Percentiles rank a stretch among this genome's conserved stretches.
Evolutionary conservation across 2,888 invertebrate genomes (phyloP).

Genomic region (Zaprionus bogoriensis): DNA sequence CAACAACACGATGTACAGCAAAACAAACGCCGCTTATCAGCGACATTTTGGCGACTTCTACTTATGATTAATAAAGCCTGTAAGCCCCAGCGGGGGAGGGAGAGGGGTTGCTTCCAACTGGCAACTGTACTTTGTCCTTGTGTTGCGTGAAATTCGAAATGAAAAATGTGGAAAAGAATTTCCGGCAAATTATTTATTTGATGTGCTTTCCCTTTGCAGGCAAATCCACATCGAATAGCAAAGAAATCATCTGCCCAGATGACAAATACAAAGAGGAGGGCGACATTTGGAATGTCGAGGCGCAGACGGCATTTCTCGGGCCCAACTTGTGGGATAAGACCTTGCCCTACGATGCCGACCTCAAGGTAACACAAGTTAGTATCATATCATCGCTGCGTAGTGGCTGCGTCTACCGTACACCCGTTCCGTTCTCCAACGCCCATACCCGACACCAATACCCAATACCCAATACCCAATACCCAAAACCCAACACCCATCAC

Average conservation of each 20-base stretch:
- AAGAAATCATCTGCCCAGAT: constrained; percentile 83
- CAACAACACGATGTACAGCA: constrained; percentile 23
- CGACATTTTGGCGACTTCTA: constrained; percentile 8
- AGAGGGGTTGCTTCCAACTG: not conserved
- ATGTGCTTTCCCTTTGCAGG: constrained; percentile 83
- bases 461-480: not conserved
- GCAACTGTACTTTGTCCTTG: constrained; percentile 13
- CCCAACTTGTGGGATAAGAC: constrained; percentile 98
- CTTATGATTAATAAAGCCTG: constrained; percentile 28
- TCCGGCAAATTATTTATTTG: constrained; percentile 3
- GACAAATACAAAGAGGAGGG: constrained; percentile 91
- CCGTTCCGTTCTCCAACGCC: too few species aligned
- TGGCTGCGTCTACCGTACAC: constrained; percentile 70
- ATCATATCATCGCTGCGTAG: constrained; percentile 81
- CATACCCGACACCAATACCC: constrained; percentile 3
- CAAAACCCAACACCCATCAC: not conserved
- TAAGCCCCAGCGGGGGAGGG: not conserved
- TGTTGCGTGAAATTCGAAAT: constrained; percentile 3
- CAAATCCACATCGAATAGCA: constrained; percentile 84
- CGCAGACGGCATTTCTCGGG: constrained; percentile 97
- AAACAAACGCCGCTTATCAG: constrained; percentile 36
- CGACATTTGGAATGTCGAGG: constrained; percentile 94
- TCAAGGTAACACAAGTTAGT: constrained; percentile 93
- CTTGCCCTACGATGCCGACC: constrained; percentile 95
- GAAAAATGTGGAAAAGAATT: not conserved